These are phyloP conservation scores for Strigamia maritima DNA, from an alignment of 2,888 invertebrate genomes.

Conservation along the genomic window DNA sequence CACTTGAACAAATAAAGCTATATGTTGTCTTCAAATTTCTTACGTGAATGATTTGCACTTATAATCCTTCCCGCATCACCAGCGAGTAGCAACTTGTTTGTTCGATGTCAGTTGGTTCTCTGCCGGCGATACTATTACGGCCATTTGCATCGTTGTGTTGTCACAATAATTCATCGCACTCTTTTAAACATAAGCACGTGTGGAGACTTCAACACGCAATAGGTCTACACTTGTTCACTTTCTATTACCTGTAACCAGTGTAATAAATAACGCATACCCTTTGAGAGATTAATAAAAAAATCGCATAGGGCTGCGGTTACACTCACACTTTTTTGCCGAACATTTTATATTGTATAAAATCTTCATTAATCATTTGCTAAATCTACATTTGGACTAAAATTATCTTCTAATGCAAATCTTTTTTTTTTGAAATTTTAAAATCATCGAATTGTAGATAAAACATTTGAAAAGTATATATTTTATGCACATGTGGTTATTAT, in stretches of 20 bases:
- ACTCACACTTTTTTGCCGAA: neutral
- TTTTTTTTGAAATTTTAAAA: neutral
- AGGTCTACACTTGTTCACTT: constrained; percentile 30
- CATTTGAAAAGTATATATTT: neutral
- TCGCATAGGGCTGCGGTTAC: constrained; percentile 18
- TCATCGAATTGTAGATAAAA: no score
- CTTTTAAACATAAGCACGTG: constrained; percentile 32
- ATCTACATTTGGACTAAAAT: neutral
- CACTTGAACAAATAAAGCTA: neutral
- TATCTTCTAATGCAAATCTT: neutral
- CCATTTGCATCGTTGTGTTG: constrained; percentile 28
- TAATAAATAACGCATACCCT: constrained; percentile 29
- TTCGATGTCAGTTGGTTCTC: neutral
- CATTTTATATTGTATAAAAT: constrained; percentile 20
- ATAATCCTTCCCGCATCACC: neutral
- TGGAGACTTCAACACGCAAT: constrained; percentile 32
- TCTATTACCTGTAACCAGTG: constrained; percentile 34
- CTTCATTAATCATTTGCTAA: neutral
- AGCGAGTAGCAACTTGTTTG: neutral
- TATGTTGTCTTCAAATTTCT: neutral
- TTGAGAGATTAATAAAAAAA: constrained; percentile 27
- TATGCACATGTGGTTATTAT: no score
- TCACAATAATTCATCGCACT: constrained; percentile 32
- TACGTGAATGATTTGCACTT: neutral
- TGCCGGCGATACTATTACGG: constrained; percentile 8